Evolutionary conservation across 1,140 invertebrate species (phyloP), one percentile per base, ranked within the genome.

Genomic region (Agrypnia vestita): DNA sequence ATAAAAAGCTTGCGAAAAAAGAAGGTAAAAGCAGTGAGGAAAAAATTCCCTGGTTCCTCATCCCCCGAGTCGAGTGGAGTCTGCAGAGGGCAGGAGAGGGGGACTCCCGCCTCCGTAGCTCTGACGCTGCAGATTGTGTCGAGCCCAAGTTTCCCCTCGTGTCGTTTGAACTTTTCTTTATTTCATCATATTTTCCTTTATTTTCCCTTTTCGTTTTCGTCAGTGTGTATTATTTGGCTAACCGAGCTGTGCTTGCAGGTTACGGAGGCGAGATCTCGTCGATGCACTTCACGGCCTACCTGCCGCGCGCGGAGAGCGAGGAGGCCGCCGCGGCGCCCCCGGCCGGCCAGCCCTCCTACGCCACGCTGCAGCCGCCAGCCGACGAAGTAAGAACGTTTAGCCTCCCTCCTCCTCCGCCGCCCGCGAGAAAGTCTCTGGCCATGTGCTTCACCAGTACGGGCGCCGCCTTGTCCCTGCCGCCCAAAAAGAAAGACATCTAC

Each of bases 401-500:
- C 84, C 87, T 87, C 83, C 87, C 87, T 83, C 83, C 80, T 6
- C 87, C 87, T 83, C 87, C 88, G 84, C 89, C 89, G 83, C 87
- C 87, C 82, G 90, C 91, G 78, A 90, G 91, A 81, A 94, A 94
- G 85, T 94, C 93, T 44, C 88, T 94, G 35, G 91, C 94, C 6
- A 94, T 95, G 93, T 96, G 94, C 85, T 96, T 94, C 86, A 96
- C 94, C 19, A 95, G 94, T 86, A 95, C 94, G 3, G 95, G 95
- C 4, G 93, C 94, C 4, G 92, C 95, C 12, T 87, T 96, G 0
- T 95, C 95, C 67, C 86, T 96, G 79, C 95, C 95, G 46, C 95
- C 95, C 0, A 96, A 96, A 86, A 96, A 96, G 87, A 96, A 96
- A 87, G 95, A 96, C 86, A 96, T 96, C 79, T 96, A 96, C 86